Conservation (phyloP, 2,113 vertebrate species). For the Copsychus sechellarum region DNA sequence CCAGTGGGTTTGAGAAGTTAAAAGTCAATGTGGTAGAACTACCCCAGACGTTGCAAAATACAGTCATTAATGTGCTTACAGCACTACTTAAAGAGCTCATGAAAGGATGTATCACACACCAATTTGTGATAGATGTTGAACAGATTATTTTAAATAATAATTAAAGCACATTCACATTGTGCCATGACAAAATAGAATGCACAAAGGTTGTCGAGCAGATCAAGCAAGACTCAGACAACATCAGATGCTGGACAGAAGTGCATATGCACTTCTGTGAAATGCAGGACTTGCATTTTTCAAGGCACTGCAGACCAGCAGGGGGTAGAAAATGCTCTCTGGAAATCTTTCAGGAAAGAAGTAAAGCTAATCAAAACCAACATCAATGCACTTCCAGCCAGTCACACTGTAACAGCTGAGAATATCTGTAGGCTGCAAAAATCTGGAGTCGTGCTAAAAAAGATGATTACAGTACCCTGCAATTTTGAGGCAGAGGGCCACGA, state of each 20-base stretch:
- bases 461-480: not conserved
- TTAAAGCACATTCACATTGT: not conserved
- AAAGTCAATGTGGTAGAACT: not conserved
- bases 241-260: not conserved
- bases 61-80: not conserved
- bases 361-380: not conserved
- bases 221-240: not conserved
- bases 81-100: not conserved
- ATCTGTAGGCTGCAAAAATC: not conserved
- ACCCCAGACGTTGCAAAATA: not conserved
- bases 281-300: not conserved
- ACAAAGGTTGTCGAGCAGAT: not conserved
- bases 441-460: not conserved
- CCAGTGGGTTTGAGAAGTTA: not conserved
- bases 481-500: not conserved
- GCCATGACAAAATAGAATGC: not conserved
- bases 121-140: not conserved
- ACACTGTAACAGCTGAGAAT: not conserved
- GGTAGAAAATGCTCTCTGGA: not conserved
- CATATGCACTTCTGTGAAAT: not conserved
- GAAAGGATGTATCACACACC: not conserved
- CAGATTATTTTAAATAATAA: not conserved
- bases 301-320: not conserved
- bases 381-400: not conserved
- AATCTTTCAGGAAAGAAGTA: not conserved